Percentiles rank a stretch among this genome's conserved stretches.
Conservation (phyloP, 35 echinoderm and acorn worm species). For the Amphiura filiformis region DNA sequence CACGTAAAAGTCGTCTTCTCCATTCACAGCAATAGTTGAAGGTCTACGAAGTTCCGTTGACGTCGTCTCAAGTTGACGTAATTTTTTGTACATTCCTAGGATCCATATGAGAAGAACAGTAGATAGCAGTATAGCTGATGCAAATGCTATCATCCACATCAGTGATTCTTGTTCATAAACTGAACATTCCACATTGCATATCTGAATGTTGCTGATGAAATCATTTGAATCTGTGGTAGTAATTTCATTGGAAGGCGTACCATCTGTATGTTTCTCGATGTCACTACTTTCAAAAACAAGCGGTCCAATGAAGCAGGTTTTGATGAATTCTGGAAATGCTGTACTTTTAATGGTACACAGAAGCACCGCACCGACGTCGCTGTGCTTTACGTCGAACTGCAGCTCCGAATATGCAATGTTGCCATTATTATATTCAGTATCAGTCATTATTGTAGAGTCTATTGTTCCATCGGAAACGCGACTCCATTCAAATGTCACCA, state of each 20-base stretch:
- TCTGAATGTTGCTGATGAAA: not conserved
- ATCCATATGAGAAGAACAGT: not conserved
- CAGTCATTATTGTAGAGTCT: not conserved
- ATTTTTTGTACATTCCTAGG: not conserved
- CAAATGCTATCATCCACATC: not conserved
- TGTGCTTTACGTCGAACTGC: not conserved
- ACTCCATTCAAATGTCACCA: not conserved
- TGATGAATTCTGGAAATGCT: not conserved
- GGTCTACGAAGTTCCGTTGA: not conserved
- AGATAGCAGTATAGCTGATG: not conserved
- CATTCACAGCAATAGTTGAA: not conserved
- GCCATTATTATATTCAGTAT: not conserved
- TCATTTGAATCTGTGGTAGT: not conserved
- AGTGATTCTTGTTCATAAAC: not conserved
- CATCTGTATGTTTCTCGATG: not conserved
- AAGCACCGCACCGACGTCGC: not conserved
- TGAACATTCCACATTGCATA: not conserved
- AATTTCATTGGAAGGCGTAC: not conserved
- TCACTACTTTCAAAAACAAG: not conserved
- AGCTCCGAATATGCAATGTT: not conserved
- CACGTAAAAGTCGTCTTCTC: not conserved
- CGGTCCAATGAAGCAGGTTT: not conserved
- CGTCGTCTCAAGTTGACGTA: not conserved
- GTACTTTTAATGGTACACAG: not conserved
- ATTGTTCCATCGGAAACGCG: not conserved